Base-by-base conservation (phyloP, 2,888 invertebrate genomes). In the Brachylomia viminalis region DNA sequence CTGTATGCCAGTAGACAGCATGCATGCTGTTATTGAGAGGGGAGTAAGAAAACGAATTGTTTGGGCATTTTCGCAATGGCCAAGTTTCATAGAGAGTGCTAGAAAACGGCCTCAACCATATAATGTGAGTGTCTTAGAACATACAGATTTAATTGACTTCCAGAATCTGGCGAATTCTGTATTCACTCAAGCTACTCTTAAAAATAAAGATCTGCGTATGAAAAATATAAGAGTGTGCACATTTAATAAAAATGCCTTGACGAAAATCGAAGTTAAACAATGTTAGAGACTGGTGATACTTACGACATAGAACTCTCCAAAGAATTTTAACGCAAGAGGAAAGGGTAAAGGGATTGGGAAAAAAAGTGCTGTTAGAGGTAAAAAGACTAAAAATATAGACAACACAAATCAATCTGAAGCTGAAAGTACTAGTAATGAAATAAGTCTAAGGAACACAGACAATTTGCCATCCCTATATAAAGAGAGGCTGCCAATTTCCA, bases 1-100 rank as follows among this genome's bases (percentile, higher is more conserved):
- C 89, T 70, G 89, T 62, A 91, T 91, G 91, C 89, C 90, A 15
- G 90, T 90, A 5, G 89, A 90, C 75, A 77, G 69, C 30, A 79
- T 86, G 76, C 86, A 87, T 73, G 82, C 86, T 64, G 78, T 83
- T 27, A 89, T 89, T 33, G 88, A 90, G 68, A 72, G 83, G 56
- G 76, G 75, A 76, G 83, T 84, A 20, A 76, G 62, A 70, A 88
- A 84, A 71, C 72, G 83, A 49, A 87, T 80, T 67, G 80, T 88
- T 47, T 87, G 86, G 85, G 83, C 83, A 47, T 87, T 89, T 47
- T 88, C 87, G 2, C 87, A 90, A 80, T 89, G 88, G 88, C 75
- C 79, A 33, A 84, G 80, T 47, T 77, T 83, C 54, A 76, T 86
- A 15, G 68, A 77, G 62, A 83, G 77, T 52, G 85, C 87, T 33